These are phyloP conservation scores for Pristionchus maxplancki DNA, from an alignment of 2,888 invertebrate species.

Conservation along the genomic window DNA sequence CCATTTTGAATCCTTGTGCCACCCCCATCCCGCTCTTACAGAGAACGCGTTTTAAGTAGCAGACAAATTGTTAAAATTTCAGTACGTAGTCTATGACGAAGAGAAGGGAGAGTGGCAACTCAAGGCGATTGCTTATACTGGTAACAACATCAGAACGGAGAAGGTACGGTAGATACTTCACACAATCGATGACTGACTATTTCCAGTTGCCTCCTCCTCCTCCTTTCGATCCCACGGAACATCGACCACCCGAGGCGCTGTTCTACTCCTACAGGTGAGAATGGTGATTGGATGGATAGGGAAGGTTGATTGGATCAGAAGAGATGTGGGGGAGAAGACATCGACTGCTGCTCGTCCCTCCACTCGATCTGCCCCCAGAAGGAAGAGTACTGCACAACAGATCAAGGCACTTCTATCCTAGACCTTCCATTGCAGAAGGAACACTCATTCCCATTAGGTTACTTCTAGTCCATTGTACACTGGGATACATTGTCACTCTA, in stretches of 20 bases:
- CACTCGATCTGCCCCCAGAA: slow-evolving; percentile 27
- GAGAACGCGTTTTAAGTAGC: no score
- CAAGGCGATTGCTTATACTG: slow-evolving; percentile 97
- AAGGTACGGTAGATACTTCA: slow-evolving; percentile 34
- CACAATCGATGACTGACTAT: background rate
- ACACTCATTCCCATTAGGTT: background rate
- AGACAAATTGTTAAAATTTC: no score
- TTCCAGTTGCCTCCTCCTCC: slow-evolving; percentile 31
- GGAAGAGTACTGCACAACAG: slow-evolving; percentile 50
- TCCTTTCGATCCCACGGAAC: slow-evolving; percentile 37
- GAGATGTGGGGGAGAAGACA: slow-evolving; percentile 33
- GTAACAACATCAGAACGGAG: slow-evolving; percentile 91
- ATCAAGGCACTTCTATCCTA: slow-evolving; percentile 45
- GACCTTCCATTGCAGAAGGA: no score
- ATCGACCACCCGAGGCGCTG: slow-evolving; percentile 41
- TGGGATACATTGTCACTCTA: background rate
- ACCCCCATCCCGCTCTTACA: no score
- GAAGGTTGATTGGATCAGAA: background rate
- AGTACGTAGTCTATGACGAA: slow-evolving; percentile 47
- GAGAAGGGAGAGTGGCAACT: slow-evolving; percentile 93
- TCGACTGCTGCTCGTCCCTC: slow-evolving; percentile 32
- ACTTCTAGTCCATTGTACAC: background rate
- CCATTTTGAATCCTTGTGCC: no score
- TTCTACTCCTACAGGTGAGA: slow-evolving; percentile 51
- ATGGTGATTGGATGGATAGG: background rate